phyloP scores from a whole-genome alignment of 2,797 vertebrate species.

The Echiichthys vipera region DNA sequence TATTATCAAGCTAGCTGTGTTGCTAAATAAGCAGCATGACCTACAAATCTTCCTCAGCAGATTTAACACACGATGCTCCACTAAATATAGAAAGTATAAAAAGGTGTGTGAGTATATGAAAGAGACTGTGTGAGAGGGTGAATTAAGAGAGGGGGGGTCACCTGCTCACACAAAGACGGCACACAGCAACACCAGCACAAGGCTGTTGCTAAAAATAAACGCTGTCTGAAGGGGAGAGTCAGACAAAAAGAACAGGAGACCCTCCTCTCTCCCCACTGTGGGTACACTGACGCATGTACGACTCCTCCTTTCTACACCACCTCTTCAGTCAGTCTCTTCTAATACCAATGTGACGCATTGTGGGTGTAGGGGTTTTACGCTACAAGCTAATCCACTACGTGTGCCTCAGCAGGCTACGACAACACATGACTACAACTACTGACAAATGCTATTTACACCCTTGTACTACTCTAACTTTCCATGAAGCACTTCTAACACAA shows the following conservation, averaged over 20 bases:
- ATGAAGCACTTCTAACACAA: not conserved
- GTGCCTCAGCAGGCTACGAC: constrained; percentile 18
- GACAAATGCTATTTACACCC: not conserved
- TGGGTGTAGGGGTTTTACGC: constrained; percentile 46
- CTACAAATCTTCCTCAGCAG: not conserved
- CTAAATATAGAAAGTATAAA: constrained; percentile 9
- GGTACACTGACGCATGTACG: constrained; percentile 37
- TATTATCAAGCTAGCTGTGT: not conserved
- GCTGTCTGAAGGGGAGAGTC: constrained; percentile 48
- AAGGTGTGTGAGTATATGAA: constrained; percentile 22
- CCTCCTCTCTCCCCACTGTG: constrained; percentile 59
- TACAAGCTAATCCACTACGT: constrained; percentile 36
- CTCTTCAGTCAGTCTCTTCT: constrained; percentile 41
- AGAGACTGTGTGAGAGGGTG: constrained; percentile 23
- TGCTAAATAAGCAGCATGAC: not conserved
- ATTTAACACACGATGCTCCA: constrained; percentile 6
- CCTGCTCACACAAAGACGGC: constrained; percentile 76
- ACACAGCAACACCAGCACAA: constrained; percentile 80
- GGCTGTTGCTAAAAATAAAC: constrained; percentile 86
- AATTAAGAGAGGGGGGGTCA: constrained; percentile 60
- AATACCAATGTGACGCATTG: constrained; percentile 11
- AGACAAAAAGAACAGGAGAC: constrained; percentile 61
- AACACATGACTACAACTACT: constrained; percentile 62
- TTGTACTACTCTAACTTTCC: not conserved
- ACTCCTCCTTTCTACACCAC: constrained; percentile 41